Conservation (phyloP, 2,888 invertebrate genomes). For the Vesta saturnalis region DNA sequence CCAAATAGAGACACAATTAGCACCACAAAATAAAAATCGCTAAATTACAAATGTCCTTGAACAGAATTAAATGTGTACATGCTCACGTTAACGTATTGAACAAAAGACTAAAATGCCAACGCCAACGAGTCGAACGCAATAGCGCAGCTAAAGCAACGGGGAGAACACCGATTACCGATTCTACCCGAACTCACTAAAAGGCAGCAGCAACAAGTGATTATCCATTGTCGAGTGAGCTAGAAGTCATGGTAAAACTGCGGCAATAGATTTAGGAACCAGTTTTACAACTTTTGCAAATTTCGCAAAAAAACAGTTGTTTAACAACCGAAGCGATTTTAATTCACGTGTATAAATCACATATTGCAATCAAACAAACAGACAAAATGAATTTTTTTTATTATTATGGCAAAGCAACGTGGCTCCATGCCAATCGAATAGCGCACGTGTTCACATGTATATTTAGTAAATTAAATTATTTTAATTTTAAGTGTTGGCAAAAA, state of each 20-base stretch:
- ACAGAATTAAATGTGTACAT: constrained; percentile 43
- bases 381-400: constrained; percentile 15
- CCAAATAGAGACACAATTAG: constrained; percentile 21
- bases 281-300: constrained; percentile 46
- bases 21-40: constrained; percentile 26
- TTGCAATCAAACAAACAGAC: neutral
- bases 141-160: constrained; percentile 10
- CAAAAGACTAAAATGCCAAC: constrained; percentile 52
- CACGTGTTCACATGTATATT: constrained; percentile 40
- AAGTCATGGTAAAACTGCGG: constrained; percentile 30
- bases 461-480: constrained; percentile 33
- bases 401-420: constrained; percentile 34
- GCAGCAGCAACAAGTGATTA: constrained; percentile 55
- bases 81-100: constrained; percentile 43
- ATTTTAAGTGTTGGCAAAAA: constrained; percentile 31
- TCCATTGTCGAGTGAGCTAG: constrained; percentile 20
- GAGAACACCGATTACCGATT: constrained; percentile 45
- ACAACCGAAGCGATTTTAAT: constrained; percentile 39
- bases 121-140: constrained; percentile 40
- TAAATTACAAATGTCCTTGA: constrained; percentile 50
- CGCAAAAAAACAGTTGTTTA: constrained; percentile 41
- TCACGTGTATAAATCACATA: constrained; percentile 7
- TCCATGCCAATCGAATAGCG: constrained; percentile 40
- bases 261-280: constrained; percentile 47
- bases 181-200: constrained; percentile 45